A percentile compares a stretch with the other conserved stretches of the same genome.
These are phyloP conservation scores for Drosophila navojoa DNA, from an alignment of 1,140 invertebrate genomes.

Conservation along the genomic window DNA sequence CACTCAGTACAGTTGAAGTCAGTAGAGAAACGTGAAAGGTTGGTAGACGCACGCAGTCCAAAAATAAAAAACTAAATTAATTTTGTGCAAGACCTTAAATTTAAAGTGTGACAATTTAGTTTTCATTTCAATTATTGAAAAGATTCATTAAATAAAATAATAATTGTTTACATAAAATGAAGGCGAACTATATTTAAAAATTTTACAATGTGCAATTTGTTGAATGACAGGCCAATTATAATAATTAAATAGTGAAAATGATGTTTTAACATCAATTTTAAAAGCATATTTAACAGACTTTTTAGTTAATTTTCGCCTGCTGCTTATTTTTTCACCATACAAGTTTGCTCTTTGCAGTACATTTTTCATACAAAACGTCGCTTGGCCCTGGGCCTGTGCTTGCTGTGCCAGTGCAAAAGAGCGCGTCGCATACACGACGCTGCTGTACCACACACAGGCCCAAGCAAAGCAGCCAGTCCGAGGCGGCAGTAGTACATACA, in stretches of 20 bases:
- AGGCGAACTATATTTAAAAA: neutral
- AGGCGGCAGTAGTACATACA: conserved; percentile 57
- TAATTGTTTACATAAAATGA: neutral
- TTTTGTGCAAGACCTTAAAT: conserved; percentile 31
- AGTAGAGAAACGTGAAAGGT: conserved; percentile 58
- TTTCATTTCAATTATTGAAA: conserved; percentile 18
- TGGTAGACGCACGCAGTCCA: conserved; percentile 46
- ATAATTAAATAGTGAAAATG: neutral
- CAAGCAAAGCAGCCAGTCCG: conserved; percentile 48
- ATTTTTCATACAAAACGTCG: conserved; percentile 47
- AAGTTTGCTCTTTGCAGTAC: conserved; percentile 35
- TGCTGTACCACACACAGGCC: conserved; percentile 41
- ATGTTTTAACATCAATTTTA: neutral
- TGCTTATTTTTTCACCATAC: conserved; percentile 40
- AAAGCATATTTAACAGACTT: neutral
- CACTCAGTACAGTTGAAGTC: conserved; percentile 67
- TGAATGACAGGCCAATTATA: neutral
- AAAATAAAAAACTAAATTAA: conserved; percentile 10
- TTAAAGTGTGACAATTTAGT: conserved; percentile 28
- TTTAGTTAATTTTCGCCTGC: conserved; percentile 20
- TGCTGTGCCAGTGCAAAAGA: conserved; percentile 35
- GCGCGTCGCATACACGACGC: conserved; percentile 48
- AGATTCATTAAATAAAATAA: neutral
- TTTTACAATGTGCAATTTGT: conserved; percentile 4
- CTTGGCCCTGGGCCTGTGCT: conserved; percentile 30